These are phyloP conservation scores for Lasioglossum figueresi DNA, from an alignment of 2,888 invertebrate species.

Conservation along the genomic window DNA sequence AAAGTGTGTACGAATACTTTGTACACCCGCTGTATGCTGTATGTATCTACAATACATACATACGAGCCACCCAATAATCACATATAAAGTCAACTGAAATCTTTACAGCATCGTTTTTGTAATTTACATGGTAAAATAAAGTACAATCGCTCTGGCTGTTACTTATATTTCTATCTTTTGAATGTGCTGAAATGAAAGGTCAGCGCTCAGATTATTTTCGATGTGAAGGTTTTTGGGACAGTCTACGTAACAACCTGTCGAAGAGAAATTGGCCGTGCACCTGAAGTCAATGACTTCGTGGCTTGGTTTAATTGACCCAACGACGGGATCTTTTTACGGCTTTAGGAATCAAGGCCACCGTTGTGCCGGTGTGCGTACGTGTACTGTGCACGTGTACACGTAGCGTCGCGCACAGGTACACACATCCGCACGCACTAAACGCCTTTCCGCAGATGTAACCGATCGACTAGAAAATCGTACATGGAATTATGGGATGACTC, in stretches of 20 bases:
- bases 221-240: constrained; percentile 43
- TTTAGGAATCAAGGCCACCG: constrained; percentile 74
- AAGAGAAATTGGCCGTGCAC: constrained; percentile 72
- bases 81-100: not conserved
- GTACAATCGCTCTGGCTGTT: not conserved
- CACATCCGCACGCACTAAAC: constrained; percentile 14
- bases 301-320: constrained; percentile 78
- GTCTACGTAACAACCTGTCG: constrained; percentile 46
- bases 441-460: constrained; percentile 16
- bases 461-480: not conserved
- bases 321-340: constrained; percentile 72
- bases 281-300: constrained; percentile 77
- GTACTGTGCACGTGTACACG: not conserved
- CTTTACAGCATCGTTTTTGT: not conserved
- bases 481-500: not conserved
- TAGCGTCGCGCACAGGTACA: constrained; percentile 24
- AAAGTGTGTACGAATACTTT: too few species aligned
- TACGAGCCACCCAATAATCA: too few species aligned
- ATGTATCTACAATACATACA: too few species aligned
- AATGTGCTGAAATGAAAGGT: not conserved
- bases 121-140: not conserved
- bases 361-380: not conserved
- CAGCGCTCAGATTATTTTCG: constrained; percentile 10
- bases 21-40: too few species aligned
- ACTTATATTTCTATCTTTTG: not conserved